Evolutionary conservation across 2,888 invertebrate genomes (phyloP), one percentile per base, ranked within the genome.

Genomic region (Dermolepida albohirtum): DNA sequence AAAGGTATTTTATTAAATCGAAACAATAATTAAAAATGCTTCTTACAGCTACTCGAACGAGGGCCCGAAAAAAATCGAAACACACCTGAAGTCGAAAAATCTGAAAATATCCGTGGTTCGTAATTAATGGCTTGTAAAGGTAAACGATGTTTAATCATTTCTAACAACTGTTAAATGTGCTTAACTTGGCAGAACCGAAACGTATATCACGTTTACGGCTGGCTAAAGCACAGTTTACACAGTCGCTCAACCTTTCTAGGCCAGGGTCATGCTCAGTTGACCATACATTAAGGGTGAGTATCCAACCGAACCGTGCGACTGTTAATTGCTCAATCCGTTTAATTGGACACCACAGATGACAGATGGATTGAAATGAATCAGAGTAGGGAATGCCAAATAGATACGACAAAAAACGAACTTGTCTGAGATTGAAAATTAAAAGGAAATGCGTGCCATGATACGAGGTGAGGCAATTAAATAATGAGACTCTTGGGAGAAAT

Each of bases 191-290:
- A 71, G 70, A 73, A 73, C 72, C 59, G 59, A 70, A 55, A 50
- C 72, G 68, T 69, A 71, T 69, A 68, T 71, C 70, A 71, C 65
- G 62, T 73, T 73, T 67, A 72, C 73, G 68, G 72, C 62, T 70
- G 64, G 71, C 70, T 71, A 70, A 72, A 69, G 71, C 68, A 68
- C 59, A 63, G 68, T 73, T 75, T 74, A 74, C 73, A 73, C 70
- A 73, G 70, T 70, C 71, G 47, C 68, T 69, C 69, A 70, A 72
- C 67, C 74, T 71, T 72, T 71, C 69, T 73, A 68, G 68, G 70
- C 70, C 71, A 67, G 67, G 72, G 74, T 75, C 75, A 75, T 73
- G 75, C 75, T 75, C 66, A 71, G 72, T 69, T 70, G 67, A 75
- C 75, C 72, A 69, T 69, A 67, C 62, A 49, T 64, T 70, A 71